phyloP scores from a whole-genome alignment of 2,797 vertebrate species.

The Zalophus californianus region DNA sequence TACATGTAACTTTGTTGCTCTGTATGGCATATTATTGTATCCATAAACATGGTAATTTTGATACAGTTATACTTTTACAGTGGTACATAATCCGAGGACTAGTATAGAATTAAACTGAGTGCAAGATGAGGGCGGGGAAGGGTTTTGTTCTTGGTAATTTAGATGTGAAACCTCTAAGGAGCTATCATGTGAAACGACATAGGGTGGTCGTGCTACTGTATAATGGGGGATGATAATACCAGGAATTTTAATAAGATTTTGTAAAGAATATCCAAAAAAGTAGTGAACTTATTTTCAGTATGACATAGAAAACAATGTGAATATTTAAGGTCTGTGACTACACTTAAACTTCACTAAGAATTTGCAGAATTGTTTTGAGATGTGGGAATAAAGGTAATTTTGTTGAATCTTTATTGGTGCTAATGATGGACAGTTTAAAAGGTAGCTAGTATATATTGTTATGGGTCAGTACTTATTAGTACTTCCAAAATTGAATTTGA shows the following conservation, averaged over 20 bases:
- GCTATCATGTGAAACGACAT: constrained; percentile 82
- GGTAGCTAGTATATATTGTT: constrained; percentile 86
- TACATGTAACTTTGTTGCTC: constrained; percentile 79
- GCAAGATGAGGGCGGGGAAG: constrained; percentile 79
- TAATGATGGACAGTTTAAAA: constrained; percentile 86
- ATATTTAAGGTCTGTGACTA: constrained; percentile 86
- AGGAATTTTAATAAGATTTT: constrained; percentile 82
- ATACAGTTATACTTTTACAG: constrained; percentile 78
- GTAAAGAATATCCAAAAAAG: constrained; percentile 81
- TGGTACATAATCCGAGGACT: constrained; percentile 81
- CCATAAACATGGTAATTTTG: constrained; percentile 80
- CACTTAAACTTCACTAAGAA: constrained; percentile 71
- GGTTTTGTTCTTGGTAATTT: constrained; percentile 81
- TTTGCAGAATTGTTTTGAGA: constrained; percentile 83
- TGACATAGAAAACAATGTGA: constrained; percentile 87
- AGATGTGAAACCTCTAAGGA: constrained; percentile 81
- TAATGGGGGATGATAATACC: constrained; percentile 82
- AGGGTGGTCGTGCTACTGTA: constrained; percentile 84
- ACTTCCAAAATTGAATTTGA: constrained; percentile 85
- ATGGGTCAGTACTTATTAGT: constrained; percentile 84
- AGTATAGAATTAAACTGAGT: constrained; percentile 80
- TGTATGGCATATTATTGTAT: constrained; percentile 80
- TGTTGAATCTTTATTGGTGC: constrained; percentile 84
- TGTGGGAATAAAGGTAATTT: constrained; percentile 86
- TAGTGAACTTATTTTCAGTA: constrained; percentile 83